phyloP scores from a whole-genome alignment of 2,113 vertebrate genomes.

The Chrysochloris asiatica region DNA sequence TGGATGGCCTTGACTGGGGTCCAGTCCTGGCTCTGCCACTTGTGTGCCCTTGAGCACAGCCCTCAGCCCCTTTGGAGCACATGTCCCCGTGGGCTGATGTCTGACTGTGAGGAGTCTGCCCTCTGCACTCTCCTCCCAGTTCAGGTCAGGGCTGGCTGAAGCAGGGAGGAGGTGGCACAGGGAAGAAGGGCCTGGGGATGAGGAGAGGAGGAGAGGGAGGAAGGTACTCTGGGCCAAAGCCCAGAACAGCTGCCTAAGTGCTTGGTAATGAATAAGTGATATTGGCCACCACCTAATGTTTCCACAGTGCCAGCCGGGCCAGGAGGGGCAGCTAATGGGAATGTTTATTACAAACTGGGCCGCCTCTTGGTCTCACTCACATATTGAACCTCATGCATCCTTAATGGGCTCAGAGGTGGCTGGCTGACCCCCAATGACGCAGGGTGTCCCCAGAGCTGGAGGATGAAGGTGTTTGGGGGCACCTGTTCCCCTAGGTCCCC shows the following conservation, averaged over 20 bases:
- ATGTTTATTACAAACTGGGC: not conserved
- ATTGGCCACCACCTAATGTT: constrained; percentile 51
- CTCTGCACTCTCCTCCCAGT: not conserved
- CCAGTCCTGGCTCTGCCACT: not conserved
- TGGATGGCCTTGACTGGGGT: not conserved
- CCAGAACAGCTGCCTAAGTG: constrained; percentile 64
- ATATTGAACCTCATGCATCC: not conserved
- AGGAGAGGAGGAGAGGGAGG: not conserved
- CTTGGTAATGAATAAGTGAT: constrained; percentile 68
- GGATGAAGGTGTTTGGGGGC: not conserved
- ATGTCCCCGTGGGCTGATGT: rapidly evolving
- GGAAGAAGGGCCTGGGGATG: not conserved
- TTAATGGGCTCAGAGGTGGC: constrained; percentile 3
- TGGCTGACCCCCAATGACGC: not conserved
- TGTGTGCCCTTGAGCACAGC: not conserved
- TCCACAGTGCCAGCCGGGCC: not conserved
- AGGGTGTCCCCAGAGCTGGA: not conserved
- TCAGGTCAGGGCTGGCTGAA: not conserved
- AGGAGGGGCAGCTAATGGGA: not conserved
- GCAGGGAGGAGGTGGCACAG: not conserved
- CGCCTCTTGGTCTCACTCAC: constrained; percentile 36
- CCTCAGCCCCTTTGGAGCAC: not conserved
- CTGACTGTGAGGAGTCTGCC: not conserved
- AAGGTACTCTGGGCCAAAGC: constrained; percentile 31
- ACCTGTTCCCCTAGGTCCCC: not conserved